Evolutionary conservation across 2,113 vertebrate genomes (phyloP), one percentile per base, ranked within the genome.

Genomic region (Dipodomys merriami): DNA sequence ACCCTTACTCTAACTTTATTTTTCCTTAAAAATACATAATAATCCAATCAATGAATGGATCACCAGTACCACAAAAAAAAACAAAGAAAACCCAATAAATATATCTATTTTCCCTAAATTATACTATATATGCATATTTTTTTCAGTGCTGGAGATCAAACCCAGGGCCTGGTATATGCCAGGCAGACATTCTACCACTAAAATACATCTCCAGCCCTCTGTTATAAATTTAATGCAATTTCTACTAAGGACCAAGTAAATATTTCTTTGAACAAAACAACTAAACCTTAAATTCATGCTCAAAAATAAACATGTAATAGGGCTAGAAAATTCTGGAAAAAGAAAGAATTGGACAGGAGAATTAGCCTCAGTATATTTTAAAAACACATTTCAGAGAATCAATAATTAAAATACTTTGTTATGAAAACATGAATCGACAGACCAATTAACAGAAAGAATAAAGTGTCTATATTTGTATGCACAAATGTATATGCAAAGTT

Each of bases 1-100:
- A 46, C 16, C 18, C 91, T 65, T 60, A 81, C 46, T 68, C 27
- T 73, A n/a, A 77, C 80, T 91, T 82, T 69, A 76, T 71, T 78
- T 88, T 94, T 89, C n/a, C 74, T 74, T 95, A 93, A 93, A 82
- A 88, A 80, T 77, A 92, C n/a, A 64, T n/a, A 88, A 81, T 73
- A 57, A 84, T 49, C 19, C 33, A 89, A 57, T 57, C 15, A 18
- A 57, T 57, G 15, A 57, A 57, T 57, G 53, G 15, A 57, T 57
- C 53, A 57, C 53, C 53, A 57, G 53, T 57, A 57, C 53, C 16
- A 57, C 53, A 57, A 57, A 57, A 57, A 39, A 39, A 39, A 18
- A 13, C 15, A 16, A 57, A 57, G 53, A 57, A 57, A 18, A 57
- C 15, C 18, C 53, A 16, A 57, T 57, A 57, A 57, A 57, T 11